These are phyloP conservation scores for Agrochola litura DNA, from an alignment of 2,888 invertebrate species.

Conservation along the genomic window DNA sequence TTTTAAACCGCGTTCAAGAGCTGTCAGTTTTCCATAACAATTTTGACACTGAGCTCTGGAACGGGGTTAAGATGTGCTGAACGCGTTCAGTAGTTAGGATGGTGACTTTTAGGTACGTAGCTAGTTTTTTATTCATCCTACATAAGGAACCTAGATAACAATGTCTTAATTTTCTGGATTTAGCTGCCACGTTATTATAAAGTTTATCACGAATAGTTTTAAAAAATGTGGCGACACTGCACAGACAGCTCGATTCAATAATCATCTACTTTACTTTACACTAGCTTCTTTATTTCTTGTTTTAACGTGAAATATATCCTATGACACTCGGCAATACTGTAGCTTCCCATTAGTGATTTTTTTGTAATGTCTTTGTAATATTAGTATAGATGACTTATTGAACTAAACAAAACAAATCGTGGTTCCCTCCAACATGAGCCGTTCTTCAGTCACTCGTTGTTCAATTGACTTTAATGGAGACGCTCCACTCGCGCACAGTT, in stretches of 20 bases:
- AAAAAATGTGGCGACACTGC: too few species aligned
- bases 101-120: background rate
- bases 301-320: too few species aligned
- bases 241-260: background rate
- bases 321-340: too few species aligned
- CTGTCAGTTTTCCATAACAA: too few species aligned
- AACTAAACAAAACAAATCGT: constrained; percentile 21
- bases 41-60: too few species aligned
- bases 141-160: background rate
- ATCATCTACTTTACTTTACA: constrained; percentile 2
- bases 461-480: constrained; percentile 86
- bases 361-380: too few species aligned
- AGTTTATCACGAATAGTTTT: background rate
- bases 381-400: too few species aligned
- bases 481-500: constrained; percentile 64
- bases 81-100: too few species aligned
- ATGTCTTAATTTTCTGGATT: background rate
- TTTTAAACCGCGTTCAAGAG: too few species aligned
- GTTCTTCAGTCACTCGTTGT: constrained; percentile 74
- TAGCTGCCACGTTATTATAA: background rate
- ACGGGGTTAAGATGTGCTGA: too few species aligned
- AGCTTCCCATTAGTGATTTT: too few species aligned
- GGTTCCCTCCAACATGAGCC: constrained; percentile 59
- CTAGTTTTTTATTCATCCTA: background rate
- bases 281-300: background rate